Base-by-base conservation (phyloP, 2,888 invertebrate genomes). In the Cryptus armator region DNA sequence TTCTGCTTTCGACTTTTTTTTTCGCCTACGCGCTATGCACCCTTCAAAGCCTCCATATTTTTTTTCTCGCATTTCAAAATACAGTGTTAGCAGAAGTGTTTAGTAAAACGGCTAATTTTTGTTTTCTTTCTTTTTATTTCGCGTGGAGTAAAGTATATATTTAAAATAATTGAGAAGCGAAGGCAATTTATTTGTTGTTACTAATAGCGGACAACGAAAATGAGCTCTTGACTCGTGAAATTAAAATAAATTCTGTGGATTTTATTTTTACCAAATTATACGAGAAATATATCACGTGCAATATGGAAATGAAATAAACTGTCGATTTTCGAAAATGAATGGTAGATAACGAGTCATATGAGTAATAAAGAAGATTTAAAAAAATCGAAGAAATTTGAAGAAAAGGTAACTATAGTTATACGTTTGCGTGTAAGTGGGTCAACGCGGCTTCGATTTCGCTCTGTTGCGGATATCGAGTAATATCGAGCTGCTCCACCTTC, bases 391-490 rank as follows among this genome's bases (percentile, higher is more conserved):
- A n/a, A 53, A 53, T 19, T 19, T 56, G 24, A 56, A 56, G 24
- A 56, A 37, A 24, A 3, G 56, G 19, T 56, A 10, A 56, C 56
- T 56, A 56, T 24, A 9, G 56, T 24, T 78, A 74, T 64, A 72
- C 66, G 71, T 72, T 64, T 66, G 56, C 12, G n/a, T 68, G 68
- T 70, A 81, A 84, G 84, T 84, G 78, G 84, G 84, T 81, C 84
- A 84, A 72, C 84, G 46, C 62, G 81, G 56, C 74, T 81, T 81
- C 81, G 84, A 84, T 84, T 78, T 81, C 84, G 78, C 81, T 84
- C 78, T 75, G 77, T 84, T 81, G 81, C 84, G 84, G 81, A 84
- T 84, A 81, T 84, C 84, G 84, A 84, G 78, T 84, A 81, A 78
- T 84, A 84, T 84, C 81, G 84, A 84, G 78, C 81, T 81, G 77